Evolutionary conservation across 2,888 invertebrate species (phyloP).

Genomic region (Epinotia bilunana): DNA sequence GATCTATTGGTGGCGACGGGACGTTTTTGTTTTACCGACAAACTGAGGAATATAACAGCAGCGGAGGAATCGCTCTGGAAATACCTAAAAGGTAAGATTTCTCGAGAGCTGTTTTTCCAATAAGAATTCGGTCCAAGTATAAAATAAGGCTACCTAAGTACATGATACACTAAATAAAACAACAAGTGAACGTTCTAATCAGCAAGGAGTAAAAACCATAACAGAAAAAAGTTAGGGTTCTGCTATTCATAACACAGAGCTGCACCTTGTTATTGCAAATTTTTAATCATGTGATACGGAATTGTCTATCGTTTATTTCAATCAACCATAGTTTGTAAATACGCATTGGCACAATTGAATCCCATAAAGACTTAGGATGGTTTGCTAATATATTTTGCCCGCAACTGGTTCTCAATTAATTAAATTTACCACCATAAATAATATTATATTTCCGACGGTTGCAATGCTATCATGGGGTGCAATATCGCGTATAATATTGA

Average conservation of each 20-base stretch:
- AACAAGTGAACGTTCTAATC: too few relatives aligned
- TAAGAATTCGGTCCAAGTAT: slow-evolving; percentile 70
- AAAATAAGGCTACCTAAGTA: slow-evolving; percentile 8
- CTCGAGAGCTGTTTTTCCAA: slow-evolving; percentile 48
- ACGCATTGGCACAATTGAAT: slow-evolving; percentile 17
- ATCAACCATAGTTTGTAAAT: not conserved
- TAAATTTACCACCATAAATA: slow-evolving; percentile 28
- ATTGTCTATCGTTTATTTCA: not conserved
- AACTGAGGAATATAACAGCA: slow-evolving; percentile 78
- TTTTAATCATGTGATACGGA: not conserved
- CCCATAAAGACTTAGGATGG: slow-evolving; percentile 20
- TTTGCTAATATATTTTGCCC: slow-evolving; percentile 20
- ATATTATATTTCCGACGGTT: slow-evolving; percentile 10
- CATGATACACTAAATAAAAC: not conserved
- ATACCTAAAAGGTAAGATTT: slow-evolving; percentile 77
- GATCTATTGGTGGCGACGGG: slow-evolving; percentile 65
- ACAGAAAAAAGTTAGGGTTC: too few relatives aligned
- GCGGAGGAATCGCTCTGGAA: slow-evolving; percentile 77
- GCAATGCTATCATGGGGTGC: not conserved
- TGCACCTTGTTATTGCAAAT: not conserved
- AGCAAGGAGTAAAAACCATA: too few relatives aligned
- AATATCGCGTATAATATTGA: not conserved
- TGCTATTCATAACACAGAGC: not conserved
- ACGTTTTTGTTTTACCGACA: slow-evolving; percentile 69
- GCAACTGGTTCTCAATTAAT: slow-evolving; percentile 23